A percentile compares a stretch with the other conserved stretches of the same genome.
These are phyloP conservation scores for Idaea aversata DNA, from an alignment of 2,888 invertebrate species.

Conservation along the genomic window DNA sequence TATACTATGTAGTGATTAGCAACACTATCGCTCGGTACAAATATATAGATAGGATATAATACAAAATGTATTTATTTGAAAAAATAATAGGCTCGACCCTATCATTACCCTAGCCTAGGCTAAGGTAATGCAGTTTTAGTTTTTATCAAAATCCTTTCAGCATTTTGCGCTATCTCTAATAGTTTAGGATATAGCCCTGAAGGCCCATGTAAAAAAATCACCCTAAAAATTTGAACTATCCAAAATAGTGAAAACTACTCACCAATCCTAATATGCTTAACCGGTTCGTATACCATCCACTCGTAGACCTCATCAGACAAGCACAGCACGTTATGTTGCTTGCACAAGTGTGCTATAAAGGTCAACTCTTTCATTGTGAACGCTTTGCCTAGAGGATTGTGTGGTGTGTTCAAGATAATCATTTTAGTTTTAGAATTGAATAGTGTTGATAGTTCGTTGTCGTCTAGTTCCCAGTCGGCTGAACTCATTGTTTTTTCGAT, in stretches of 20 bases:
- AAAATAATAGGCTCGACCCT: no score
- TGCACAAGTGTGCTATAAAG: constrained; percentile 92
- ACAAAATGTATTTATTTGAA: no score
- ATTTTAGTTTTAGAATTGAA: constrained; percentile 96
- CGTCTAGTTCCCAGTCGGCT: constrained; percentile 94
- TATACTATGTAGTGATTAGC: no score
- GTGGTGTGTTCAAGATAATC: constrained; percentile 97
- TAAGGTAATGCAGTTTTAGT: not conserved
- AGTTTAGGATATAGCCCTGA: no score
- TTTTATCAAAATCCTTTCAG: no score
- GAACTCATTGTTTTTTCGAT: constrained; percentile 43
- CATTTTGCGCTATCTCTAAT: no score
- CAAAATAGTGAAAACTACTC: constrained; percentile 43
- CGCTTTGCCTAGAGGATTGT: constrained; percentile 98
- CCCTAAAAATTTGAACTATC: not conserved
- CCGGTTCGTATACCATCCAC: constrained; percentile 94
- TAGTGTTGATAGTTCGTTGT: constrained; percentile 86
- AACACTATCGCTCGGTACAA: no score
- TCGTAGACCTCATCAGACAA: constrained; percentile 99
- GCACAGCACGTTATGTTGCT: constrained; percentile 94
- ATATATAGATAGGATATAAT: no score
- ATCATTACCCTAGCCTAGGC: no score
- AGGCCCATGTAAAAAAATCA: no score
- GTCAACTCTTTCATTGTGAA: constrained; percentile 85
- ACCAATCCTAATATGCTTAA: constrained; percentile 95